phyloP scores from a whole-genome alignment of 2,113 vertebrate genomes.

The Hippotragus niger region DNA sequence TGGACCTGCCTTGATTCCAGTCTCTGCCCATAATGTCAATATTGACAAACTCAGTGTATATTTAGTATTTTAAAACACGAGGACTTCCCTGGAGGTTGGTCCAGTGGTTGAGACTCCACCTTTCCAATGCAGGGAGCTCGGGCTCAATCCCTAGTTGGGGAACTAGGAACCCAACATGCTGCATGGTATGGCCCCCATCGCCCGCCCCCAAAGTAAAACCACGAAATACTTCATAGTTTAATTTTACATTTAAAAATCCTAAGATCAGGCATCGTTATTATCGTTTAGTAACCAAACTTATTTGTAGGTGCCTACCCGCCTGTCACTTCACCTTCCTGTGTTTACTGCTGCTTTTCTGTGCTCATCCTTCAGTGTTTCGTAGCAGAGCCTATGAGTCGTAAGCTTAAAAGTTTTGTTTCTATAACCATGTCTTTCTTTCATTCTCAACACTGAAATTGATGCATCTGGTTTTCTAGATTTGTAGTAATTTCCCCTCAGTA shows the following conservation, averaged over 20 bases:
- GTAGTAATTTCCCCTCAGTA: background rate
- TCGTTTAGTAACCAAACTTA: background rate
- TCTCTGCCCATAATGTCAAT: background rate
- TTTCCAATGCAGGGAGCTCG: background rate
- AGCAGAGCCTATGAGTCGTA: background rate
- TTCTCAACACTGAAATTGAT: background rate
- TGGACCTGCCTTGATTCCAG: background rate
- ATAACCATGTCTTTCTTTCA: background rate
- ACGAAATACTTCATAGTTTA: background rate
- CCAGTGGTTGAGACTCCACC: background rate
- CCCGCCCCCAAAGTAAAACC: background rate
- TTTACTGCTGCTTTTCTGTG: fast-evolving
- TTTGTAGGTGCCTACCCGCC: background rate
- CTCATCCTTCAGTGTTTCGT: background rate
- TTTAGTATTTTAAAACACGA: background rate
- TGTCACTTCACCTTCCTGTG: background rate
- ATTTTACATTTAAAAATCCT: background rate
- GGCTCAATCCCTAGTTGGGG: background rate
- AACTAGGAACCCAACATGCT: background rate
- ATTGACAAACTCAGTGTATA: background rate
- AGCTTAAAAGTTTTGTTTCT: background rate
- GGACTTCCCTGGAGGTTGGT: background rate
- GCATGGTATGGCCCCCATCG: background rate
- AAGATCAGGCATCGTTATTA: background rate
- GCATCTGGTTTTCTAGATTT: background rate